Percentiles rank a stretch among this genome's conserved stretches.
Conservation (phyloP, 2,888 invertebrate genomes). For the Corythucha ciliata region DNA sequence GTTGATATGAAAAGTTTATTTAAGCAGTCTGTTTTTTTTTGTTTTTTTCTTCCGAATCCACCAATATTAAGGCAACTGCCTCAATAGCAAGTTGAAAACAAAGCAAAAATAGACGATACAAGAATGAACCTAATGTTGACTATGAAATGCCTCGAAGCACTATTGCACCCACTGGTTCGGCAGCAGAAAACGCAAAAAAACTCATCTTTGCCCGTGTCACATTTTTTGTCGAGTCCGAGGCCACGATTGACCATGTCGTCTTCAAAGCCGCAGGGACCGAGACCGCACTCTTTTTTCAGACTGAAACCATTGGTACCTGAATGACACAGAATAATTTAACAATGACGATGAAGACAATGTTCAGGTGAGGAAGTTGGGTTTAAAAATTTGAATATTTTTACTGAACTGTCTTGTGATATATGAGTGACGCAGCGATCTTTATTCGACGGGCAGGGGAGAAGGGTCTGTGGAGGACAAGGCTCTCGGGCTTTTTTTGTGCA, state of each 20-base stretch:
- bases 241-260: conserved; percentile 42
- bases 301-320: conserved; percentile 41
- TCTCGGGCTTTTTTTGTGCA: conserved; percentile 41
- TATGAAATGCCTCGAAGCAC: no score
- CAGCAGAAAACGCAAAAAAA: conserved; percentile 44
- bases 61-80: no score
- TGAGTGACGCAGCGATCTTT: conserved; percentile 44
- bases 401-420: conserved; percentile 42
- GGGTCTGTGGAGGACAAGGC: conserved; percentile 39
- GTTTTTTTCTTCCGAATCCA: no score
- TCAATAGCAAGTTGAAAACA: no score
- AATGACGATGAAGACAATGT: no score
- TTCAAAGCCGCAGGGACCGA: conserved; percentile 44
- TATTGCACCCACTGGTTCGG: conserved; percentile 43
- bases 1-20: no score
- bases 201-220: conserved; percentile 42
- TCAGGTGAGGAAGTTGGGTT: neutral
- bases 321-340: conserved; percentile 31
- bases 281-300: conserved; percentile 43
- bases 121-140: no score
- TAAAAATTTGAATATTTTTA: neutral
- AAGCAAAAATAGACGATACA: no score
- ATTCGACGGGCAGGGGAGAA: conserved; percentile 41
- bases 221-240: conserved; percentile 42
- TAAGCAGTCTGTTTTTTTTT: no score